These are phyloP conservation scores for Zhuqinia jingwanae DNA, from an alignment of 2,888 invertebrate species.

Conservation along the genomic window DNA sequence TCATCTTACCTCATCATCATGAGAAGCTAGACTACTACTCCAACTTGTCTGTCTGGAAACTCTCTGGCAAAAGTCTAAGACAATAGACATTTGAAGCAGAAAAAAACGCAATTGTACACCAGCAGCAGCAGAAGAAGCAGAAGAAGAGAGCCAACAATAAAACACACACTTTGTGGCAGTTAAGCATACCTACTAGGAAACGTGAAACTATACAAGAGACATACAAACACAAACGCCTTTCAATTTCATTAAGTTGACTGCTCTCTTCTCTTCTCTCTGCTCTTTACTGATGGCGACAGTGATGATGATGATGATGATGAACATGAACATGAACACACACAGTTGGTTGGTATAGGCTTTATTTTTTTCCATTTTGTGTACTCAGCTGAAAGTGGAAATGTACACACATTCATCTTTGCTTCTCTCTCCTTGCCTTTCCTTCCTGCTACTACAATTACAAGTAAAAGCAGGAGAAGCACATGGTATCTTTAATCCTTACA, in stretches of 20 bases:
- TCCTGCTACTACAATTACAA: background rate
- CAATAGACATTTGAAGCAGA: constrained; percentile 38
- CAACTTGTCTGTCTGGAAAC: too few relatives aligned
- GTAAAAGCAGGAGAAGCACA: too few relatives aligned
- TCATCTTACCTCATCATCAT: too few relatives aligned
- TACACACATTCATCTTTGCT: too few relatives aligned
- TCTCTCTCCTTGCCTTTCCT: too few relatives aligned
- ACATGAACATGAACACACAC: too few relatives aligned
- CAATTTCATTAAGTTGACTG: constrained; percentile 48
- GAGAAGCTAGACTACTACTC: too few relatives aligned
- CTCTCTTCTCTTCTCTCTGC: background rate
- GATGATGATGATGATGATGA: background rate
- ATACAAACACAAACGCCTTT: constrained; percentile 23
- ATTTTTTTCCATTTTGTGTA: constrained; percentile 2
- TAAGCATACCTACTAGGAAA: constrained; percentile 6
- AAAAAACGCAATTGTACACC: too few relatives aligned
- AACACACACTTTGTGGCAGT: constrained; percentile 12
- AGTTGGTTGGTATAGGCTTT: background rate
- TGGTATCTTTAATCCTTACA: too few relatives aligned
- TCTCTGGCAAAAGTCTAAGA: background rate
- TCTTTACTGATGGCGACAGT: background rate
- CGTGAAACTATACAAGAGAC: background rate
- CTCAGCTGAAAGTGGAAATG: background rate
- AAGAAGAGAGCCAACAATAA: too few relatives aligned
- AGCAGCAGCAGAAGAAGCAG: too few relatives aligned